These are phyloP conservation scores for Varanus komodoensis DNA, from an alignment of 2,113 vertebrate species.

Conservation along the genomic window DNA sequence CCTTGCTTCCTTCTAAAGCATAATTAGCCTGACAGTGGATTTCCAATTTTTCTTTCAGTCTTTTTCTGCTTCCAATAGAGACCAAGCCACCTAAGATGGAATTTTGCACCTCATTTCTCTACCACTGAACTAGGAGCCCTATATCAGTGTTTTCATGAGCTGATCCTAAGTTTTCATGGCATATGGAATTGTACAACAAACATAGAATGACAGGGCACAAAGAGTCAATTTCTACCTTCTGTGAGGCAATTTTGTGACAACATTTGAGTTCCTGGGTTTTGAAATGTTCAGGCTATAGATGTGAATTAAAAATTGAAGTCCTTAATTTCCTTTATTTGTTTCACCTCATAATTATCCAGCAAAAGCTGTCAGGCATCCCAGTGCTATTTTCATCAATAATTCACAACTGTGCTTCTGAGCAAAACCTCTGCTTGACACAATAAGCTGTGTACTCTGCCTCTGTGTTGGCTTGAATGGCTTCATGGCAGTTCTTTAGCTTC, in stretches of 20 bases:
- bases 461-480: conserved; percentile 28
- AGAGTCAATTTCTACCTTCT: no score
- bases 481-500: conserved; percentile 17
- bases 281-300: neutral
- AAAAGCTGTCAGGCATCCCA: conserved; percentile 4
- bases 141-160: no score
- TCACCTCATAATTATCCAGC: conserved; percentile 8
- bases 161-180: no score
- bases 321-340: neutral
- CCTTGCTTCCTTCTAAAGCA: no score
- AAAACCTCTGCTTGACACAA: conserved; percentile 1
- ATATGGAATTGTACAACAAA: no score
- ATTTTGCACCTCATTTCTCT: neutral
- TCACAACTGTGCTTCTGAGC: neutral
- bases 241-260: neutral
- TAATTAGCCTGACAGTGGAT: no score
- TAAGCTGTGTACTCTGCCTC: neutral
- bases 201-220: no score
- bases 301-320: neutral
- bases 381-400: conserved; percentile 22
- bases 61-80: neutral
- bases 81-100: neutral
- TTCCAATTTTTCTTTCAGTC: no score
- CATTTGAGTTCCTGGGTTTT: neutral
- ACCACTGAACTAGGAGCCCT: no score